Conservation (phyloP, 2,888 invertebrate species). For the Zygaena filipendulae region DNA sequence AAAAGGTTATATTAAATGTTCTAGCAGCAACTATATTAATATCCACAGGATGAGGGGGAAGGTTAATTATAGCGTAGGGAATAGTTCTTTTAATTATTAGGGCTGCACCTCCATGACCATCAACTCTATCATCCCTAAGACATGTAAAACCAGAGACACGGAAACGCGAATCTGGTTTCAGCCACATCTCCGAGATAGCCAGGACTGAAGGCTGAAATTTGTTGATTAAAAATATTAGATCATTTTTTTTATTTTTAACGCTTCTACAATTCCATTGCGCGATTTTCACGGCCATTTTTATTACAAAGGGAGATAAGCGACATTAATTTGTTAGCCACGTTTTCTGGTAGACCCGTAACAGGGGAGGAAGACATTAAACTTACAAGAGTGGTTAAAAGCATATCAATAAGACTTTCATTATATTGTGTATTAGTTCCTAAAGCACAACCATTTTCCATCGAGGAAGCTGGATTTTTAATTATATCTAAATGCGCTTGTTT, state of each 20-base stretch:
- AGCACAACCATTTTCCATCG: no score
- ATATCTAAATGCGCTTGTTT: background rate
- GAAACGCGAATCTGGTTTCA: conserved; percentile 10
- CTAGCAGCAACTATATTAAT: conserved; percentile 14
- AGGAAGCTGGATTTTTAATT: background rate
- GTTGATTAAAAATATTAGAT: conserved; percentile 8
- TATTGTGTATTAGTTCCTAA: no score
- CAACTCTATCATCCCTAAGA: conserved; percentile 17
- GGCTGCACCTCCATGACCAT: conserved; percentile 16
- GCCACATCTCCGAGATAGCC: conserved; percentile 16
- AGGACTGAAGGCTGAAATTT: conserved; percentile 5
- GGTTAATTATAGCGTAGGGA: conserved; percentile 8
- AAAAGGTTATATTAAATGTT: conserved; percentile 9
- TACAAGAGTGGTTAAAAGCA: no score
- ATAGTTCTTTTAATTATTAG: conserved; percentile 8
- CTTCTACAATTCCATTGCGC: conserved; percentile 17
- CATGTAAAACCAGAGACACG: conserved; percentile 14
- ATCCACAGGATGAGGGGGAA: conserved; percentile 6
- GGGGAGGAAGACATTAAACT: conserved; percentile 1
- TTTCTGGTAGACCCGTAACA: conserved; percentile 1
- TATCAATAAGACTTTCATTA: no score
- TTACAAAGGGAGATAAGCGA: background rate
- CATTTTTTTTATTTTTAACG: conserved; percentile 10
- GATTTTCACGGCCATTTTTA: conserved; percentile 3
- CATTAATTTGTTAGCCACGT: background rate